Conservation (phyloP, 1,140 invertebrate genomes). For the Hyles vespertilio region DNA sequence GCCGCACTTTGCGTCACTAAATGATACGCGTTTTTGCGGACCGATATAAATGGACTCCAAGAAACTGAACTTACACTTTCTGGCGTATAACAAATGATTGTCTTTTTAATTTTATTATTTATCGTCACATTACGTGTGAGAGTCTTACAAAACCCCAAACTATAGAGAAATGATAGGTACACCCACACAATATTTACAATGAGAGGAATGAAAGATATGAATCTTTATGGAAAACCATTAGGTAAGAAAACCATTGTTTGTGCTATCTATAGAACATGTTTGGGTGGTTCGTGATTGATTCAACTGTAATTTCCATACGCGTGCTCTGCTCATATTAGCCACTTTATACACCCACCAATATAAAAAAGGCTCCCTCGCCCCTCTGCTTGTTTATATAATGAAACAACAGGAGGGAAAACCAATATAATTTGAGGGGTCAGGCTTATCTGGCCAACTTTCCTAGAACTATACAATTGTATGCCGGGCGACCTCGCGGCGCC, state of each 20-base stretch:
- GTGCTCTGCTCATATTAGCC: constrained; percentile 67
- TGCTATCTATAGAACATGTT: constrained; percentile 61
- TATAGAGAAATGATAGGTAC: constrained; percentile 7
- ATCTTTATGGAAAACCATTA: constrained; percentile 59
- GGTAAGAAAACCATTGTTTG: constrained; percentile 55
- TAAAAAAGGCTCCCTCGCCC: constrained; percentile 22
- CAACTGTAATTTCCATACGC: constrained; percentile 72
- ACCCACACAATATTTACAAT: constrained; percentile 10
- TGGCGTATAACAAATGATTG: too few species aligned
- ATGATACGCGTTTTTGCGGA: too few species aligned
- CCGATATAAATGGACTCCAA: too few species aligned
- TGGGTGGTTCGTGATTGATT: constrained; percentile 71
- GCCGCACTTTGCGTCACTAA: too few species aligned
- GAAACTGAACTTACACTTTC: too few species aligned
- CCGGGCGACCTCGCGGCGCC: constrained; percentile 65
- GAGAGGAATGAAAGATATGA: constrained; percentile 35
- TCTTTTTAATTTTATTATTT: too few species aligned
- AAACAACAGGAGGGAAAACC: constrained; percentile 23
- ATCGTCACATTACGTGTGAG: too few species aligned
- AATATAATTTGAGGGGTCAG: constrained; percentile 39
- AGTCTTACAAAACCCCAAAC: too few species aligned
- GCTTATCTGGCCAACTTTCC: constrained; percentile 41
- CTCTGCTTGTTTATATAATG: constrained; percentile 14
- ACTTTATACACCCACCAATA: constrained; percentile 50
- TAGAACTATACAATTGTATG: constrained; percentile 62